phyloP scores from a whole-genome alignment of 2,113 vertebrate genomes.

The Gymnobelideus leadbeateri region DNA sequence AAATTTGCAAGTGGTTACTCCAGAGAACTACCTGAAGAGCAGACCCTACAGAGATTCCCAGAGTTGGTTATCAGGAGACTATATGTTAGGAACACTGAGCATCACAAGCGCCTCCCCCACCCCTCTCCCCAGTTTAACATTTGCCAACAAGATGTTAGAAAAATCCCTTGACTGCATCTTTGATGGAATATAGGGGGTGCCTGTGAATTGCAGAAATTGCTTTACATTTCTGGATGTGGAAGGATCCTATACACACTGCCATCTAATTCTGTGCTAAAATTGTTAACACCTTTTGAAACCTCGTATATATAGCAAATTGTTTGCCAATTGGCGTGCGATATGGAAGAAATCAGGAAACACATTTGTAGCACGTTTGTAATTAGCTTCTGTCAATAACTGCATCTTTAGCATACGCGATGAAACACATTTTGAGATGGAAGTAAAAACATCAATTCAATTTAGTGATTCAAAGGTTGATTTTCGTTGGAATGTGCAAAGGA shows the following conservation, averaged over 20 bases:
- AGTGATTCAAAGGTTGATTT: background rate
- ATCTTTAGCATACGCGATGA: background rate
- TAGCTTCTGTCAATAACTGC: background rate
- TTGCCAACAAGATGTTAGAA: constrained; percentile 27
- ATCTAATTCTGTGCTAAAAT: constrained; percentile 24
- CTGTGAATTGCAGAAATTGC: background rate
- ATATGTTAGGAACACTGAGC: background rate
- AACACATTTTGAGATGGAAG: constrained; percentile 16
- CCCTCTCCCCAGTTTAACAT: background rate
- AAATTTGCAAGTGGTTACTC: background rate
- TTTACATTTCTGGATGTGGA: constrained; percentile 1
- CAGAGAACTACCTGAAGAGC: background rate
- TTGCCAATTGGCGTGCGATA: background rate
- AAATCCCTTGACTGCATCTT: constrained; percentile 13
- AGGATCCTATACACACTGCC: background rate
- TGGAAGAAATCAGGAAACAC: background rate
- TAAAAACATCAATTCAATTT: background rate
- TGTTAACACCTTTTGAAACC: constrained; percentile 6
- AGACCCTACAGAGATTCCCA: background rate
- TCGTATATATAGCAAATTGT: background rate
- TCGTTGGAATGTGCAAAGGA: background rate
- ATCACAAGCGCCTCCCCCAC: background rate
- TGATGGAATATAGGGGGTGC: background rate
- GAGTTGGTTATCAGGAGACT: background rate
- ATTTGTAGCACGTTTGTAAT: background rate